Evolutionary conservation across 2,888 invertebrate genomes (phyloP), one percentile per base, ranked within the genome.

Genomic region (Clepsis dumicolana): DNA sequence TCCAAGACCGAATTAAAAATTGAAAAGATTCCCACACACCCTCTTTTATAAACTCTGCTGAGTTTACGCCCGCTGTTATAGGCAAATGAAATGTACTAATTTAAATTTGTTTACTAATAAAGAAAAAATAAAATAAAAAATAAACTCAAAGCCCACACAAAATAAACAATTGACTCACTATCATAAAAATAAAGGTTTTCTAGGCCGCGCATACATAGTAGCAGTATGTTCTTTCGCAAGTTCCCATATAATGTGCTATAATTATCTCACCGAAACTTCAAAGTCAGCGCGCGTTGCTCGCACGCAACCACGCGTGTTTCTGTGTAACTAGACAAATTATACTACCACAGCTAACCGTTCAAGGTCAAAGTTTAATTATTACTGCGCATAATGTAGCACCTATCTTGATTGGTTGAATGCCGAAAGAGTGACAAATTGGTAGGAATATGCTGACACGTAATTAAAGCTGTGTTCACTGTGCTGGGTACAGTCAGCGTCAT

Each of bases 251-350:
- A 80, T 82, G 77, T 80, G 77, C 79, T 72, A 81, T 86, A 85
- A 90, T 90, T 88, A 86, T 84, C 80, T 77, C 81, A 77, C 77
- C 78, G 82, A 86, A 86, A 85, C 63, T 64, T 59, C 78, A 80
- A 76, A 73, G 73, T 71, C 72, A 72, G 68, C 80, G 61, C 32
- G 27, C 24, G 25, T 10, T 18, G 12, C 38, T 72, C 64, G 75
- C 88, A 88, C 84, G 87, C 87, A 84, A 83, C 75, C 75, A 80
- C 81, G 86, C 87, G 80, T 86, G 85, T 79, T 77, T 78, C 78
- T 79, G 78, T 77, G 75, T 83, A 80, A 84, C 80, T 80, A 81
- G 72, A 79, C 77, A 82, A 84, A 88, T 90, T 87, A 87, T 84
- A 83, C 80, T 74, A 66, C 80, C 79, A 84, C 78, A 75, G 75